Evolutionary conservation across 2,797 vertebrate genomes (phyloP), one percentile per base, ranked within the genome.

Genomic region (Labeo calbasu): DNA sequence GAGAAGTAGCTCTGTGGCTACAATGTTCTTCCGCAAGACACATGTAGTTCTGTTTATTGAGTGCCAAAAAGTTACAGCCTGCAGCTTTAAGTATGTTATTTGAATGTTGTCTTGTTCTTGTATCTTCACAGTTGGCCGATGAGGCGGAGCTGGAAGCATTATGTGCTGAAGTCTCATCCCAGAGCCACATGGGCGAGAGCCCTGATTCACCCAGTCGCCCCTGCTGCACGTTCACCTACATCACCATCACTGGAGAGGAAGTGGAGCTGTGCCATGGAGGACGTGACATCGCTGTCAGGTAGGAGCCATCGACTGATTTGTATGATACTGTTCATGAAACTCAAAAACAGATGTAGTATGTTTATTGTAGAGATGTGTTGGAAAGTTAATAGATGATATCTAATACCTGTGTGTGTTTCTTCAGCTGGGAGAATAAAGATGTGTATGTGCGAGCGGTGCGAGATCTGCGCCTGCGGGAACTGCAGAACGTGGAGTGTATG

Each of bases 361-460:
- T 48, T 25, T 11, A 19, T 50, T 50, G 46, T 48, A 28, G n/a
- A 8, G 14, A 17, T 50, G 25, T 19, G 46, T 51, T 71, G n/a
- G 2, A 23, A 71, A 15, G 69, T 15, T 28, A 51, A 19, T 25
- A 17, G 8, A 32, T 73, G 53, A 5, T 23, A 0, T 76, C 19
- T 57, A 15, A 78, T 80, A 53, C 5, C 0, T 48, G 25, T 80
- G 21, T 82, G 61, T 84, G 21, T 84, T 8, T 87, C 76, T 84
- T 32, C 88, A 99, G 98, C 28, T 99, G 98, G 98, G 98, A 99
- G 92, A 99, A 99, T 89, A 99, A 98, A 91, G 96, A 97, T 0
- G 92, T 97, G 86, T 99, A 99, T 0, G 96, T 96, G 0, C 89
- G 95, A 0, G 96, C 96, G 0, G 96, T 99, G 91, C 93, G 96